Conservation (phyloP, 2,797 vertebrate species). For the Erethizon dorsatum region DNA sequence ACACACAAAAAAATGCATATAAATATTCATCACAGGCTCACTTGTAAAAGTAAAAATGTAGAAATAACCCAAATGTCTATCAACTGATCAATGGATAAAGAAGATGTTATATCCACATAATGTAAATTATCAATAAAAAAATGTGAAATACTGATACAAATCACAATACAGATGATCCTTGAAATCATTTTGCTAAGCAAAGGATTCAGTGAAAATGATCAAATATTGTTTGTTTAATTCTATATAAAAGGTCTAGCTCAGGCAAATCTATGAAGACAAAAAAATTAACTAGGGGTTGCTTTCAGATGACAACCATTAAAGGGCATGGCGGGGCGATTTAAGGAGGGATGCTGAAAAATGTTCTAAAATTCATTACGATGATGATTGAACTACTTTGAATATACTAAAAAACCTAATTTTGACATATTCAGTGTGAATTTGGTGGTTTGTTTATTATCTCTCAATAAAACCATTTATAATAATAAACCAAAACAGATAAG, state of each 20-base stretch:
- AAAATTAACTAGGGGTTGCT: neutral
- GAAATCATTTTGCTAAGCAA: neutral
- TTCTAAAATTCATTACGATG: neutral
- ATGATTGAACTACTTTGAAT: neutral
- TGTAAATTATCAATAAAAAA: neutral
- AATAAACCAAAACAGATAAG: neutral
- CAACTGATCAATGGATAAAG: neutral
- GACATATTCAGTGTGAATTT: neutral
- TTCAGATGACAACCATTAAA: neutral
- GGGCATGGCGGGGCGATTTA: fast-evolving
- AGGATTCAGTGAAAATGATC: neutral
- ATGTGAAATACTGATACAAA: neutral
- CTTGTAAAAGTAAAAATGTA: neutral
- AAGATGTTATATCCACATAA: neutral
- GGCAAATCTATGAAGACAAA: neutral
- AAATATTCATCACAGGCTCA: neutral
- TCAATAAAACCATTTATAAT: neutral
- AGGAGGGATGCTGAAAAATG: neutral
- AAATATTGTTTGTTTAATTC: neutral
- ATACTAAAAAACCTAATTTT: neutral
- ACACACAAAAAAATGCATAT: neutral
- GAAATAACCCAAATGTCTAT: neutral
- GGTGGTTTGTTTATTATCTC: neutral
- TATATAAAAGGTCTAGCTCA: neutral
- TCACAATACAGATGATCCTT: neutral